Conservation (phyloP, 35 echinoderm and acorn worm genomes). For the Amphiura filiformis region DNA sequence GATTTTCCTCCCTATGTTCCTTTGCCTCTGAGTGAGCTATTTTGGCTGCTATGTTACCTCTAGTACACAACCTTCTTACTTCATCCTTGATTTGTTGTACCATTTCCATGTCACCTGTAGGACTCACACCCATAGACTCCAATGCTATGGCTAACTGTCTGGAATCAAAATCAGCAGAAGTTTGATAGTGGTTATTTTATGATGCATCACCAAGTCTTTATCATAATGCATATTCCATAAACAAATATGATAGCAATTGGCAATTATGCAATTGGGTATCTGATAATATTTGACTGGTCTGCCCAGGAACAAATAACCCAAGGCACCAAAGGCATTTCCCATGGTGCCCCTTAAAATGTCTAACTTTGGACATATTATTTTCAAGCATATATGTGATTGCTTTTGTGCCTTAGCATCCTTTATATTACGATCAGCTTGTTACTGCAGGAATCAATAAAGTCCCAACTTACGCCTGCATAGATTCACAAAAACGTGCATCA, state of each 20-base stretch:
- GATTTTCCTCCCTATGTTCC: slow-evolving; percentile 58
- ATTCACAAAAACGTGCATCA: no score
- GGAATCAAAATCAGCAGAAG: background rate
- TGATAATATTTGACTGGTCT: no score
- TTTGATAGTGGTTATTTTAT: background rate
- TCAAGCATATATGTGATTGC: no score
- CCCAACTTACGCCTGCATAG: no score
- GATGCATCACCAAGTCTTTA: background rate
- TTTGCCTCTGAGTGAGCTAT: slow-evolving; percentile 80
- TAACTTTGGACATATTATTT: no score
- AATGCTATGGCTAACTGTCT: slow-evolving; percentile 84
- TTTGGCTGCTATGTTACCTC: slow-evolving; percentile 93
- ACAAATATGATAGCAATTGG: background rate
- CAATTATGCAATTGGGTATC: background rate
- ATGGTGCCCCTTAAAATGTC: no score
- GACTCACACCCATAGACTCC: slow-evolving; percentile 85
- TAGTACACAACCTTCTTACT: slow-evolving; percentile 78
- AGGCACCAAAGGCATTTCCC: no score
- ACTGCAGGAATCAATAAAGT: no score
- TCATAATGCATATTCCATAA: background rate
- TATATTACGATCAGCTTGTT: no score
- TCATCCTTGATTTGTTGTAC: slow-evolving; percentile 94
- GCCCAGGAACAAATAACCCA: no score
- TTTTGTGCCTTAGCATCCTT: no score
- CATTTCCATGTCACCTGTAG: slow-evolving; percentile 98